Base-by-base conservation (phyloP, 2,888 invertebrate genomes). In the Leptinotarsa juncta region DNA sequence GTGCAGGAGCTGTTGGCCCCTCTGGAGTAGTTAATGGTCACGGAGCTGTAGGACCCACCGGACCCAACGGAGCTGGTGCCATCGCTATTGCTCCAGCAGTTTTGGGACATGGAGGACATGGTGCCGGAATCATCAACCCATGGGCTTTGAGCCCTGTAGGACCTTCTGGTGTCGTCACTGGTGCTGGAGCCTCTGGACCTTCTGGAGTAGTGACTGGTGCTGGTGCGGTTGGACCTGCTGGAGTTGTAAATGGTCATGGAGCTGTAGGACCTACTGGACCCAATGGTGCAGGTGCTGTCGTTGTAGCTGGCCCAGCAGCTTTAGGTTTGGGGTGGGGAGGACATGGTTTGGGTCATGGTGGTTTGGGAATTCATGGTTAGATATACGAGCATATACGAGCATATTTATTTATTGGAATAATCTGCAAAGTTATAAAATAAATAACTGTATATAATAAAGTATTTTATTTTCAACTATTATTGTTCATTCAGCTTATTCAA, bases 1-100 rank as follows among this genome's bases (percentile, higher is more conserved):
- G 74, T 53, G 66, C 65, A 32, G 74, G 74, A 15, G 74, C 74
- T 16, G 67, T 26, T 23, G 74, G 74, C 65, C 74, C 74, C 53
- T 71, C 74, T 18, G 74, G 79, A 23, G 70, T 79, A 23, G 79
- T 79, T 16, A 79, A 73, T 51, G 79, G 79, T 67, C 73, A 65
- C 32, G 79, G 79, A 57, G 76, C 79, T 5, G 68, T 77, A 18
- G 79, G 79, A 60, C 79, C 79, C 3, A 77, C 77, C n/a, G 79
- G 79, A 51, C 77, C 77, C 14, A 78, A 78, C 49, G 78, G 78
- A 15, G 32, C 32, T 42, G 78, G 78, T 48, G 71, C 73, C 16
- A 68, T 71, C 57, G 51, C 57, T 7, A 66, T 26, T 32, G 65
- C 48, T 20, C 18, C 20, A n/a, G 53, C 67, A 20, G 51, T 18